Evolutionary conservation across 2,888 invertebrate genomes (phyloP).

Genomic region (Drosophila neutralis): DNA sequence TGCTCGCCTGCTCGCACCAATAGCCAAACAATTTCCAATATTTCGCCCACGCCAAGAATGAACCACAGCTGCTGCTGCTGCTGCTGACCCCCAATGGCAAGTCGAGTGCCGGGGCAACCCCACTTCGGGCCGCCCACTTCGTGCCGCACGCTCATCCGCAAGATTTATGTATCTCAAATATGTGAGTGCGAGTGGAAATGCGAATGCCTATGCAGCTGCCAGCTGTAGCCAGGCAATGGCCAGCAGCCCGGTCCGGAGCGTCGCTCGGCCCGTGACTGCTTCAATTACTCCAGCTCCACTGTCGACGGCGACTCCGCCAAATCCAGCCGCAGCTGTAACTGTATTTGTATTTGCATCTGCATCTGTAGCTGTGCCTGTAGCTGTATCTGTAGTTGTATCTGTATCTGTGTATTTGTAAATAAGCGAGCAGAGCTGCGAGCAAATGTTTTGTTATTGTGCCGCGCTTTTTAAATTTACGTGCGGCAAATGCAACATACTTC

Average conservation of each 20-base stretch:
- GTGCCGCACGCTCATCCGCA: constrained; percentile 68
- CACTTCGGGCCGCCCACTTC: constrained; percentile 34
- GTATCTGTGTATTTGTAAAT: constrained; percentile 52
- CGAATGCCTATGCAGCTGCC: constrained; percentile 75
- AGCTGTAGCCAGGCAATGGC: constrained; percentile 35
- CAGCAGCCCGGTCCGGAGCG: constrained; percentile 22
- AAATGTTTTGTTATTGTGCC: constrained; percentile 76
- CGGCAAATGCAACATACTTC: constrained; percentile 81
- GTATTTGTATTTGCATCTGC: constrained; percentile 18
- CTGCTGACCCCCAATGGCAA: constrained; percentile 43
- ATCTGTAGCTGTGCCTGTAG: neutral
- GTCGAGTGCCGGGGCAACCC: constrained; percentile 24
- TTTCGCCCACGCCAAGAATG: constrained; percentile 17
- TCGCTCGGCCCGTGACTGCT: constrained; percentile 36
- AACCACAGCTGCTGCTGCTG: constrained; percentile 39
- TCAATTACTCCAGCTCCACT: constrained; percentile 51
- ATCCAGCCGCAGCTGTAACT: constrained; percentile 45
- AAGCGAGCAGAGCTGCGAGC: constrained; percentile 41
- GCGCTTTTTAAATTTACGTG: constrained; percentile 81
- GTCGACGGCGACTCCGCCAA: constrained; percentile 29
- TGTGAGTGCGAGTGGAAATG: constrained; percentile 65
- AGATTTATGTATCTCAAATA: constrained; percentile 81
- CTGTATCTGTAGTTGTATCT: constrained; percentile 22
- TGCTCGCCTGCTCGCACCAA: neutral
- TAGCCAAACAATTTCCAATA: constrained; percentile 30